Conservation (phyloP, 2,113 vertebrate genomes). For the Enhydra lutris region DNA sequence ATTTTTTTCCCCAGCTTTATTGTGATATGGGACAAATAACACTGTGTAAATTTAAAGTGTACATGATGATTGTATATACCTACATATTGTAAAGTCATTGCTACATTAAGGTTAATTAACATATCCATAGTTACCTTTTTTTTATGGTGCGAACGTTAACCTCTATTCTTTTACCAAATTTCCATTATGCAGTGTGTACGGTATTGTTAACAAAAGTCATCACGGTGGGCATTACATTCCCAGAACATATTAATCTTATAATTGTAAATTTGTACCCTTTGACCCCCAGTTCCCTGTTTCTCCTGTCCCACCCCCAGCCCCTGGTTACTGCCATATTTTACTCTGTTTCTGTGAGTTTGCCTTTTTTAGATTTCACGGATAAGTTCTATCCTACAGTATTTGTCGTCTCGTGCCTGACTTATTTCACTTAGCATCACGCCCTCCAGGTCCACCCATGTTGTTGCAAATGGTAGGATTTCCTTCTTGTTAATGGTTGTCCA, state of each 20-base stretch:
- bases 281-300: neutral
- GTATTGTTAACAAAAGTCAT: neutral
- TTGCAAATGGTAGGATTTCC: neutral
- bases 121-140: neutral
- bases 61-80: neutral
- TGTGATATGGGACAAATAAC: neutral
- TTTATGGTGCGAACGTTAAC: neutral
- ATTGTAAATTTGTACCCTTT: neutral
- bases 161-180: neutral
- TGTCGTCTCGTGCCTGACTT: neutral
- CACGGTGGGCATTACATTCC: neutral
- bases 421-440: neutral
- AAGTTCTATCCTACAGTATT: neutral
- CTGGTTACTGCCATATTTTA: neutral
- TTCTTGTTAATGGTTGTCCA: neutral
- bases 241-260: neutral
- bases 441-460: neutral
- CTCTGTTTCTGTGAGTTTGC: neutral
- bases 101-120: neutral
- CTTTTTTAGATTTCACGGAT: neutral
- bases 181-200: neutral
- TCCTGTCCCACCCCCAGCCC: fast-evolving
- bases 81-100: neutral
- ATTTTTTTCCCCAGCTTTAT: neutral
- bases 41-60: neutral